Conservation (phyloP, 1,140 invertebrate genomes). For the Bombus haemorrhoidalis region DNA sequence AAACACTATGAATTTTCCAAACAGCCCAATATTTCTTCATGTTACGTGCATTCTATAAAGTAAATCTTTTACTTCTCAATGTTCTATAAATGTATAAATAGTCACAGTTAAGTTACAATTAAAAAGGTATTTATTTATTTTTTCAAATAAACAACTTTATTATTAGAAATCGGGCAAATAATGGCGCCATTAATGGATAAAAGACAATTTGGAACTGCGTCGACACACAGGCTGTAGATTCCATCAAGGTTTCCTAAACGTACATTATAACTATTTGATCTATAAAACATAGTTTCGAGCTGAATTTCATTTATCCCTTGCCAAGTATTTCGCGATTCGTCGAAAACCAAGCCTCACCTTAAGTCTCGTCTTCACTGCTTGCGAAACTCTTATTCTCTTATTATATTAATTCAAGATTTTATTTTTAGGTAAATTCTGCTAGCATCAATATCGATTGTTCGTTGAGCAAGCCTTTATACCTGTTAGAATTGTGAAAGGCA, state of each 20-base stretch:
- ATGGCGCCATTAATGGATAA: not conserved
- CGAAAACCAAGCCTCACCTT: slow-evolving; percentile 17
- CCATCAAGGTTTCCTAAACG: not conserved
- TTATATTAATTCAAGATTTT: slow-evolving; percentile 48
- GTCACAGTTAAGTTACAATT: not conserved
- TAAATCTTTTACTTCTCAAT: no score
- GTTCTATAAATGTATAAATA: not conserved
- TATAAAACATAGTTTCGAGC: not conserved
- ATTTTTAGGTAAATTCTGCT: slow-evolving; percentile 38
- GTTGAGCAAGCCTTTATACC: not conserved
- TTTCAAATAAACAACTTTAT: not conserved
- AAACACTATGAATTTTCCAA: no score
- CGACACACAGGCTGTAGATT: not conserved
- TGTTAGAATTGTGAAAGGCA: slow-evolving; percentile 8
- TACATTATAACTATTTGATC: not conserved
- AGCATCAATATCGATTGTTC: not conserved
- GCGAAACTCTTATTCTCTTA: slow-evolving; percentile 2
- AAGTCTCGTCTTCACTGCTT: slow-evolving; percentile 9
- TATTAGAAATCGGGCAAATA: not conserved
- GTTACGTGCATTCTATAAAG: no score
- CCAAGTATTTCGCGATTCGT: slow-evolving; percentile 39
- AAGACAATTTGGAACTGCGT: not conserved
- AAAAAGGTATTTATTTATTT: not conserved
- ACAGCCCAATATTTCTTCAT: not conserved
- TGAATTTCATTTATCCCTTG: slow-evolving; percentile 33